Base-by-base conservation (phyloP, 2,113 vertebrate species). In the Glareola pratincola region DNA sequence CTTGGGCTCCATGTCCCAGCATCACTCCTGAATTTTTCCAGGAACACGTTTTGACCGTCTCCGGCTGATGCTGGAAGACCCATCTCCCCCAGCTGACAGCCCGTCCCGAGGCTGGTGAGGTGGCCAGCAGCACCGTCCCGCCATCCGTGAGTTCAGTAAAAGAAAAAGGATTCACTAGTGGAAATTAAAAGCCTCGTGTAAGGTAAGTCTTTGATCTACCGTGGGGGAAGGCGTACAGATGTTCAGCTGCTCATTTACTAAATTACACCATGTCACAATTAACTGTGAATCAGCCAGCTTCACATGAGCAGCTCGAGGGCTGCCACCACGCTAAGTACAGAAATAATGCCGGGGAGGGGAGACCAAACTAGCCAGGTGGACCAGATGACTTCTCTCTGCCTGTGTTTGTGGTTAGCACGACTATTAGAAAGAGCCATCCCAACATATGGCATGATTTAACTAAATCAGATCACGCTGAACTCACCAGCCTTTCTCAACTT, bases 181-280 rank as follows among this genome's bases (percentile, higher is more conserved):
- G 89, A 94, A 94, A 94, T 83, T 91, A 91, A 96, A 94, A 96
- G 89, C 93, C 94, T 85, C 32, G 91, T 59, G 84, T 82, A 95
- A 95, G 95, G 89, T 91, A 91, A 73, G 87, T 92, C 91, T 97
- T 94, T 94, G 97, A 96, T 95, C 92, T 94, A 85, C 96, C 8
- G 34, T 69, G 96, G 94, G 96, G 97, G 96, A 97, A 94, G 94
- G 94, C 80, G 6, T 97, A 94, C 97, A 97, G 96, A 97, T 97
- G 95, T 97, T 96, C 95, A 95, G 94, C 96, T 94, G 96, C 91
- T 97, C 97, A 95, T 97, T 96, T 96, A 96, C 94, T 97, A 97
- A 97, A 97, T 97, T 95, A 97, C 91, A 97, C 94, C 92, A 91
- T 95, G 96, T 97, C 94, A 97, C 94, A 96, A 97, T 97, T 97